Conservation (phyloP, 2,113 vertebrate genomes). For the Polypterus bichir region DNA sequence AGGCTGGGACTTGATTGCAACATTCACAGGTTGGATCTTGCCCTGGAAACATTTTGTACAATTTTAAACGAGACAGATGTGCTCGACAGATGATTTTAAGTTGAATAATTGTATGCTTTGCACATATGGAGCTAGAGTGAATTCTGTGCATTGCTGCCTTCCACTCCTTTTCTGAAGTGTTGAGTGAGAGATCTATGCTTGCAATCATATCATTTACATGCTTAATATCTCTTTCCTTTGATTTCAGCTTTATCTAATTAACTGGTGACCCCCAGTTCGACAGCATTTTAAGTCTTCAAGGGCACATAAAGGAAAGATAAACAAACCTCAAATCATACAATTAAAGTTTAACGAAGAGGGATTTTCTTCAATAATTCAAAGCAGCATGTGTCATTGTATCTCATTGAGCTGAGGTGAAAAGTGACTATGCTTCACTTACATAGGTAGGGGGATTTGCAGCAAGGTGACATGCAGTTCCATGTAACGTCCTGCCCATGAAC, state of each 20-base stretch:
- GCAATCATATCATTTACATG: too few relatives aligned
- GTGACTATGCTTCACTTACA: slow-evolving; percentile 29
- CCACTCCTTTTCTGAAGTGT: too few relatives aligned
- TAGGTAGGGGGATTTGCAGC: slow-evolving; percentile 12
- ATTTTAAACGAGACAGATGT: too few relatives aligned
- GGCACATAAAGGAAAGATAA: slow-evolving; percentile 11
- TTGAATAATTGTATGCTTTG: too few relatives aligned
- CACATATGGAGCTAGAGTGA: too few relatives aligned
- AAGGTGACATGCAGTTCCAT: slow-evolving; percentile 22
- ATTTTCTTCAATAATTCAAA: slow-evolving; percentile 25
- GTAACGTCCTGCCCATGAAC: slow-evolving; percentile 5
- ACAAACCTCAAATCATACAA: slow-evolving; percentile 16
- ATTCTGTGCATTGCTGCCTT: too few relatives aligned
- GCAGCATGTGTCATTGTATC: slow-evolving; percentile 13
- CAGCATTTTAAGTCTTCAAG: background rate
- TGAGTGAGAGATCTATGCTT: too few relatives aligned
- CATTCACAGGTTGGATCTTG: too few relatives aligned
- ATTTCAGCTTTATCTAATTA: background rate
- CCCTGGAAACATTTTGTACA: too few relatives aligned
- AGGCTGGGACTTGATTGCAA: too few relatives aligned
- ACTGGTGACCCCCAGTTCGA: background rate
- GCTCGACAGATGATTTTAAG: too few relatives aligned
- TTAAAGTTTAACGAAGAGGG: slow-evolving; percentile 23
- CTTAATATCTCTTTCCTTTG: slow-evolving; percentile 5
- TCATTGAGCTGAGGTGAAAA: slow-evolving; percentile 20